Evolutionary conservation across 2,888 invertebrate genomes (phyloP).

Genomic region (Ennomos fuscantarius): DNA sequence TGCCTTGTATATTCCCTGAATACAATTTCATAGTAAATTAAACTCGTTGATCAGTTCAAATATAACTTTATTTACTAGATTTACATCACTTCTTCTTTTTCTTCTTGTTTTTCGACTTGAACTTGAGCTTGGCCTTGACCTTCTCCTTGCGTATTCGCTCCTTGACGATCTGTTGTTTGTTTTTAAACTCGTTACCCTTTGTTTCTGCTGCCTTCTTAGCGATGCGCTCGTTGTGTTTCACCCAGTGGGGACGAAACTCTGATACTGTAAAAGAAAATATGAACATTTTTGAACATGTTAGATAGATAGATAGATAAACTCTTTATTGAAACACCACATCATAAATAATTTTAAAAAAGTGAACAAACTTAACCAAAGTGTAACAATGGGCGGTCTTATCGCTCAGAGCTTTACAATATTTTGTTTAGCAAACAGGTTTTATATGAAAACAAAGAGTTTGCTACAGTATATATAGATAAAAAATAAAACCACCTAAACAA

Average conservation of each 20-base stretch:
- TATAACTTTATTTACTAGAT: slow-evolving; percentile 9
- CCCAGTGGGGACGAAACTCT: slow-evolving; percentile 89
- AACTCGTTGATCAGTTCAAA: neutral
- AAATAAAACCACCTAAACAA: no score
- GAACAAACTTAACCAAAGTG: no score
- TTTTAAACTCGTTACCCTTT: slow-evolving; percentile 86
- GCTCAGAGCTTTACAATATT: no score
- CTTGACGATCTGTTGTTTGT: slow-evolving; percentile 92
- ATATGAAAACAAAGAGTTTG: no score
- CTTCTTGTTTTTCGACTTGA: slow-evolving; percentile 71
- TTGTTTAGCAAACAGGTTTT: no score
- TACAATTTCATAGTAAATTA: no score
- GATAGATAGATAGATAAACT: no score
- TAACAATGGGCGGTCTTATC: no score
- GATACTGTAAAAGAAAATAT: slow-evolving; percentile 59
- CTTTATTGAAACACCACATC: no score
- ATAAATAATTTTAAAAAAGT: no score
- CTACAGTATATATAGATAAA: no score
- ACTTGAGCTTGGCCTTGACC: slow-evolving; percentile 81
- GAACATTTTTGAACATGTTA: neutral
- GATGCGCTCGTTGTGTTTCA: slow-evolving; percentile 90
- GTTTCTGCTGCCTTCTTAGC: slow-evolving; percentile 59
- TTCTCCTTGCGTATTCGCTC: slow-evolving; percentile 88
- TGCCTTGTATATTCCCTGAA: no score
- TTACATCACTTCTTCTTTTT: slow-evolving; percentile 40